Evolutionary conservation across 2,113 vertebrate species (phyloP).

Genomic region (Lamprologus sp.): DNA sequence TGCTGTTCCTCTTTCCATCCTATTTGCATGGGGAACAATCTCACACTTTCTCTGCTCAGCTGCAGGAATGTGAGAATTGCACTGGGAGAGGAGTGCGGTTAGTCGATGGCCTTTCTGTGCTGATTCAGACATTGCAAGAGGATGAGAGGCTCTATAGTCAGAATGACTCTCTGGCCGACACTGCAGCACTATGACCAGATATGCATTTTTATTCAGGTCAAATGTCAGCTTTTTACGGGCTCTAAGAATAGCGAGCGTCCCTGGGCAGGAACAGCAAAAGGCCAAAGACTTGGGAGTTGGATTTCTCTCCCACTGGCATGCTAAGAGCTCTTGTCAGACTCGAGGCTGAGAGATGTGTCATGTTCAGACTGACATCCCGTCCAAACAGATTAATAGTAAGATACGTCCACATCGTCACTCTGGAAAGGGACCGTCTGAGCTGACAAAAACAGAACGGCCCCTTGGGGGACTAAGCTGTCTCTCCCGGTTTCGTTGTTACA

Average conservation of each 20-base stretch:
- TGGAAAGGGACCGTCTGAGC: background rate
- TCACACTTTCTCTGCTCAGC: constrained; percentile 31
- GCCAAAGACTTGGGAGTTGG: constrained; percentile 2
- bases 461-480: constrained; percentile 1
- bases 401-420: background rate
- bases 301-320: background rate
- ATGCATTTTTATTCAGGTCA: constrained; percentile 52
- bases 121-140: constrained; percentile 48
- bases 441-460: constrained; percentile 18
- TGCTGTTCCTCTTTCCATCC: background rate
- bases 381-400: constrained; percentile 40
- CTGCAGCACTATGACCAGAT: constrained; percentile 12
- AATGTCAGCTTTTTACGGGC: constrained; percentile 20
- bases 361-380: constrained; percentile 26
- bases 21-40: constrained; percentile 60
- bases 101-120: constrained; percentile 42
- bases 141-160: constrained; percentile 26
- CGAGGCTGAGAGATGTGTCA: constrained; percentile 11
- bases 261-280: background rate
- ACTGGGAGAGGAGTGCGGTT: constrained; percentile 31
- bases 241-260: background rate
- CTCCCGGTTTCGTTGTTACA: background rate
- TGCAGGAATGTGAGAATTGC: constrained; percentile 51
- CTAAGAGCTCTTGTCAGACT: background rate
- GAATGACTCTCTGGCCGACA: constrained; percentile 26